phyloP scores from a whole-genome alignment of 2,113 vertebrate genomes.

The Trichomycterus rosablanca region DNA sequence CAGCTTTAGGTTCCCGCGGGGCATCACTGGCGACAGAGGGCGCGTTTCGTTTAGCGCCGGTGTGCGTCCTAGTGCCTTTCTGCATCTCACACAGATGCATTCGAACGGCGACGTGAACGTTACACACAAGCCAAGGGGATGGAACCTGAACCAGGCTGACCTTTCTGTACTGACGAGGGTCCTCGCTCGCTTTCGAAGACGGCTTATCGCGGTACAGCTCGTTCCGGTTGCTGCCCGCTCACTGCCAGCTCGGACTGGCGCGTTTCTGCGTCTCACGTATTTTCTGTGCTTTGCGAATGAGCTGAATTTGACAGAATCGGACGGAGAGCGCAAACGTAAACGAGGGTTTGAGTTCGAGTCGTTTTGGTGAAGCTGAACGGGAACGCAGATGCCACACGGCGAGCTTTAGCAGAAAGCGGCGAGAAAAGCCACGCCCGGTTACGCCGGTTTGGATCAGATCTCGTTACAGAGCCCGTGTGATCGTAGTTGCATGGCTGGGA shows the following conservation, averaged over 20 bases:
- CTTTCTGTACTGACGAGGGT: slow-evolving; percentile 44
- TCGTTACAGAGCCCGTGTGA: slow-evolving; percentile 42
- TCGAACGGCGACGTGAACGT: slow-evolving; percentile 63
- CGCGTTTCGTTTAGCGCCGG: slow-evolving; percentile 52
- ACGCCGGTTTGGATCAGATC: slow-evolving; percentile 42
- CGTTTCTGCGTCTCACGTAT: slow-evolving; percentile 26
- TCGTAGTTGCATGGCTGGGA: slow-evolving; percentile 39
- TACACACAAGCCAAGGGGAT: slow-evolving; percentile 53
- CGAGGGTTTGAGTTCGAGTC: slow-evolving; percentile 50
- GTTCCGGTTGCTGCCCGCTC: slow-evolving; percentile 25
- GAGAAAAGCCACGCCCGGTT: slow-evolving; percentile 45
- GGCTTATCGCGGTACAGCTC: slow-evolving; percentile 8
- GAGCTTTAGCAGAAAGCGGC: slow-evolving; percentile 30
- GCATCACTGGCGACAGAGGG: slow-evolving; percentile 39
- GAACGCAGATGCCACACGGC: slow-evolving; percentile 30
- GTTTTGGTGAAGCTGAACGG: slow-evolving; percentile 34
- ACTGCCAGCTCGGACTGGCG: slow-evolving; percentile 25
- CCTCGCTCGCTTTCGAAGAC: slow-evolving; percentile 31
- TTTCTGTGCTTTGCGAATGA: slow-evolving; percentile 59
- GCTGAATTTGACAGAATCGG: slow-evolving; percentile 61
- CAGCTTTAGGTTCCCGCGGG: slow-evolving; percentile 25
- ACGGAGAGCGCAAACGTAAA: slow-evolving; percentile 61
- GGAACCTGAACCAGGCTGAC: slow-evolving; percentile 25
- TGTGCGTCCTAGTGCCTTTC: slow-evolving; percentile 71
- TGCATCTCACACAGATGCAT: slow-evolving; percentile 66